These are phyloP conservation scores for Zoanthus gigantus DNA, from an alignment of 92 coral and sea anemone genomes.

Conservation along the genomic window DNA sequence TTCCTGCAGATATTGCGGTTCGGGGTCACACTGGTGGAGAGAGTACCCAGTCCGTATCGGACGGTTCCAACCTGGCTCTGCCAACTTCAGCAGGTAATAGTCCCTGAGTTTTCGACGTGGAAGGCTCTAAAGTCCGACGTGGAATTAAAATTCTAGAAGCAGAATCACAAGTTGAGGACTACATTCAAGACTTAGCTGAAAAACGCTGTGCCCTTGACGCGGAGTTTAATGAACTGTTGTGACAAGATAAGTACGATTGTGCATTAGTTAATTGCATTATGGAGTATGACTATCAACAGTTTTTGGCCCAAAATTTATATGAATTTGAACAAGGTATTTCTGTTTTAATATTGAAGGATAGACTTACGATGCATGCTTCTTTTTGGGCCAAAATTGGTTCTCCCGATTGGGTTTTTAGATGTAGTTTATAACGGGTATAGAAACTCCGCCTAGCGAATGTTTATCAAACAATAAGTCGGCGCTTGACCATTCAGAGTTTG, in stretches of 20 bases:
- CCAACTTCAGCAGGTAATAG: constrained; percentile 24
- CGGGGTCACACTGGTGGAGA: constrained; percentile 41
- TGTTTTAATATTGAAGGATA: background rate
- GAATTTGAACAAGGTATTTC: constrained; percentile 25
- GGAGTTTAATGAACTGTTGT: constrained; percentile 30
- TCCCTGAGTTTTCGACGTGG: constrained; percentile 34
- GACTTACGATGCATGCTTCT: background rate
- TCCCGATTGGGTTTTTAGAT: constrained; percentile 38
- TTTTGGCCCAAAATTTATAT: constrained; percentile 34
- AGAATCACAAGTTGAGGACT: background rate
- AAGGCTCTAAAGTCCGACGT: constrained; percentile 38
- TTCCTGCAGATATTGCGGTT: constrained; percentile 24
- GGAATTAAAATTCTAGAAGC: background rate
- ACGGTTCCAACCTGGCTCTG: background rate
- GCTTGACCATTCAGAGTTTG: background rate
- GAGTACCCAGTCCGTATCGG: constrained; percentile 38
- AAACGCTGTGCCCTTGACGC: constrained; percentile 15
- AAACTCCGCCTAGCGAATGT: constrained; percentile 10
- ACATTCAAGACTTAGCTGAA: background rate
- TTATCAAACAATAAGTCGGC: constrained; percentile 15
- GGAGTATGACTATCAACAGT: constrained; percentile 1
- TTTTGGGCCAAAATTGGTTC: constrained; percentile 3
- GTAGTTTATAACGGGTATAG: constrained; percentile 13
- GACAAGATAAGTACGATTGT: constrained; percentile 34
- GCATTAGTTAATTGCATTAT: background rate